Base-by-base conservation (phyloP, 1,140 invertebrate genomes). In the Brachionus sp. region DNA sequence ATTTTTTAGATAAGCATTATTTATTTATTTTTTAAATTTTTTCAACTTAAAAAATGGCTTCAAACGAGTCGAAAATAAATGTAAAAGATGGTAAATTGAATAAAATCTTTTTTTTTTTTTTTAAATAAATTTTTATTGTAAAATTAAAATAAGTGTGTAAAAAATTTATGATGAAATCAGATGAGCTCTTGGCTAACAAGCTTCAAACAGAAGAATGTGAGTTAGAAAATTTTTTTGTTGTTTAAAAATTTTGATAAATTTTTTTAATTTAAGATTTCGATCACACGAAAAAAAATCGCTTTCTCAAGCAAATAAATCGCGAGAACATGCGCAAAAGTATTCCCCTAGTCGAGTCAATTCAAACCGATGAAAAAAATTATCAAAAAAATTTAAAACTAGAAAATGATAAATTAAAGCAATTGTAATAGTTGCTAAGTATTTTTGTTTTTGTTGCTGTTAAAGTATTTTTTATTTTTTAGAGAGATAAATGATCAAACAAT, bases 181-280 rank as follows among this genome's bases (percentile, higher is more conserved):
- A 75, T 46, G 70, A 75, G n/a, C 19, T 46, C 2, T 23, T 75
- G 42, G 70, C 70, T 5, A 75, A 75, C 39, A 75, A 75, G 9
- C 39, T 75, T 44, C 70, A 75, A 46, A 75, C 37, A 25, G 70
- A 75, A 75, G 70, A 75, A 23, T 75, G 70, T 75, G 44, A 75
- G 2, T 23, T 16, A 16, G n/a, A n/a, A n/a, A 16, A 5, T 39
- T 73, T 39, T 42, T 73, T 39, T 16, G 3, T 16, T 19, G 10
- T 73, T 7, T 39, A 73, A 23, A 16, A 50, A 46, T 46, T 44
- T 9, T 75, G 2, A 46, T 44, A 7, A 16, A 44, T 19, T 73
- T 73, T n/a, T n/a, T n/a, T n/a, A n/a, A 2, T 73, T 29, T 4
- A 75, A 75, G 70, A 44, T 29, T 75, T 75, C 44, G 70, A 75